Conservation (phyloP, 2,797 vertebrate genomes). For the Fistularia commersonii region DNA sequence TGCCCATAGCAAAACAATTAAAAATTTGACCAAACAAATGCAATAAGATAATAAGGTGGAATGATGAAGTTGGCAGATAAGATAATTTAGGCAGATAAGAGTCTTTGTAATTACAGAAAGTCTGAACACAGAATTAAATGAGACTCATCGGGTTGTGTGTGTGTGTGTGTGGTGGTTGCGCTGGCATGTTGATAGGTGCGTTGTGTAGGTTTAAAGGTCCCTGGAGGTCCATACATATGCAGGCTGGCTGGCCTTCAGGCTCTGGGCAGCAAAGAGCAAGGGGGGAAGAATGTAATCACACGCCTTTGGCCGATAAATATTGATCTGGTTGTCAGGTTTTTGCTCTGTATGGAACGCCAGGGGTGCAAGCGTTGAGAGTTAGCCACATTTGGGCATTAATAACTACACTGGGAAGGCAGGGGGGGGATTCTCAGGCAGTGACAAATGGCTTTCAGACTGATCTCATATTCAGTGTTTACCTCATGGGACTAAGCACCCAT, state of each 20-base stretch:
- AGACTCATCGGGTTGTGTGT: not conserved
- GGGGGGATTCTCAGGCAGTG: conserved; percentile 32
- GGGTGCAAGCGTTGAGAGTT: conserved; percentile 13
- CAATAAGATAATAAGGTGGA: not conserved
- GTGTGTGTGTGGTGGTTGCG: conserved; percentile 2
- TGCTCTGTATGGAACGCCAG: conserved; percentile 17
- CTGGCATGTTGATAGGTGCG: too few relatives aligned
- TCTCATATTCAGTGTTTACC: conserved; percentile 39
- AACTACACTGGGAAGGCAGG: conserved; percentile 1
- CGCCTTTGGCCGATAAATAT: conserved; percentile 51
- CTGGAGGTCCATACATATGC: too few relatives aligned
- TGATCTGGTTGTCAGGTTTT: conserved; percentile 52
- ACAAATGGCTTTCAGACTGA: conserved; percentile 25
- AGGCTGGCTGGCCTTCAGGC: too few relatives aligned
- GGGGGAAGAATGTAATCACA: conserved; percentile 32
- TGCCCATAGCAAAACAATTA: not conserved
- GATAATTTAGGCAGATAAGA: too few relatives aligned
- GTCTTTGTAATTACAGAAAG: conserved; percentile 1
- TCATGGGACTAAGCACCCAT: conserved; percentile 43
- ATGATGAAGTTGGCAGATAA: not conserved
- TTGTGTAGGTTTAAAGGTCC: too few relatives aligned
- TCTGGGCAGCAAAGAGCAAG: not conserved
- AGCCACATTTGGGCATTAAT: conserved; percentile 50
- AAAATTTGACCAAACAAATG: not conserved
- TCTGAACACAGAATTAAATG: not conserved